These are phyloP conservation scores for Diadema setosum DNA, from an alignment of 35 echinoderm and acorn worm species.

Conservation along the genomic window DNA sequence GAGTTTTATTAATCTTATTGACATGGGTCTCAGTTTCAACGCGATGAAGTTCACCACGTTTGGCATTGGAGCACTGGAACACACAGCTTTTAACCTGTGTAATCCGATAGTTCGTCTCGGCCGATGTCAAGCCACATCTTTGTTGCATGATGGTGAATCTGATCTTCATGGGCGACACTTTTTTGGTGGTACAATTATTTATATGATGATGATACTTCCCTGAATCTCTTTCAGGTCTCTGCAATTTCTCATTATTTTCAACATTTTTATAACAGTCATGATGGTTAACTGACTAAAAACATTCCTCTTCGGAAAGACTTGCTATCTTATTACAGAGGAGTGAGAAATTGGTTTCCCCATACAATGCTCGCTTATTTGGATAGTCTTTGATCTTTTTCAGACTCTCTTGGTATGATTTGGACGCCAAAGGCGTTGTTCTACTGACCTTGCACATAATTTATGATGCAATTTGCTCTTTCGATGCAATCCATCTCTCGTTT, in stretches of 20 bases:
- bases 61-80: slow-evolving; percentile 24
- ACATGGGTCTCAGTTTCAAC: slow-evolving; percentile 16
- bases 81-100: background rate
- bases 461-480: too few species aligned
- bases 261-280: slow-evolving; percentile 4
- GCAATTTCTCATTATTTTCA: slow-evolving; percentile 9
- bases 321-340: slow-evolving; percentile 15
- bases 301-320: slow-evolving; percentile 27
- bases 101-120: background rate
- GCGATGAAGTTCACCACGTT: slow-evolving; percentile 10
- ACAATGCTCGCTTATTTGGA: slow-evolving; percentile 27
- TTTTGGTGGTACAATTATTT: slow-evolving; percentile 20
- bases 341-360: slow-evolving; percentile 34
- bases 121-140: background rate
- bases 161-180: slow-evolving; percentile 12
- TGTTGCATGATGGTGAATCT: background rate
- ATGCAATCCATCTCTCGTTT: too few species aligned
- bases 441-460: too few species aligned
- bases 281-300: background rate
- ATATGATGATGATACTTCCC: background rate
- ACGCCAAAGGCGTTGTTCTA: too few species aligned
- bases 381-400: slow-evolving; percentile 22
- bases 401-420: too few species aligned
- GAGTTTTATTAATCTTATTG: background rate
- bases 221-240: slow-evolving; percentile 47